phyloP scores from a whole-genome alignment of 35 echinoderm and acorn worm genomes.

The Heliocidaris erythrogramma region DNA sequence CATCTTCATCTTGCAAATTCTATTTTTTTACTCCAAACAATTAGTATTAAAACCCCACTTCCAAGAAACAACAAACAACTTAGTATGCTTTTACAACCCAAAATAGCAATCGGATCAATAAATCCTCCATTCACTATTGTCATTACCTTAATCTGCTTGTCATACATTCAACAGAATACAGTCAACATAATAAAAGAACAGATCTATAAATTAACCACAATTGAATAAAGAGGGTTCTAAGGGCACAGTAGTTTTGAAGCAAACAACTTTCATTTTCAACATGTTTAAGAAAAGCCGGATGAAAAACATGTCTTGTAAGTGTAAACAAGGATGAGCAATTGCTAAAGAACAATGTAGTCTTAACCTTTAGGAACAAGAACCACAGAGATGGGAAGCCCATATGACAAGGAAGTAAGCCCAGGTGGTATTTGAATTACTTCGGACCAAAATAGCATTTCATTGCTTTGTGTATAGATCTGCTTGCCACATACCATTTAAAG shows the following conservation, averaged over 20 bases:
- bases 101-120: not conserved
- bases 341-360: constrained; percentile 17
- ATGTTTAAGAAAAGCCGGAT: not conserved
- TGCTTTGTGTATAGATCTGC: not conserved
- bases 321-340: not conserved
- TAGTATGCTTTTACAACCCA: not conserved
- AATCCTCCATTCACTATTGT: not conserved
- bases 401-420: not conserved
- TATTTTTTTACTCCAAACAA: not conserved
- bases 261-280: not conserved
- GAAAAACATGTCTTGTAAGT: not conserved
- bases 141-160: not conserved
- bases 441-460: not conserved
- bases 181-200: not conserved
- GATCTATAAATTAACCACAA: constrained; percentile 4
- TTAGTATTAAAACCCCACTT: not conserved
- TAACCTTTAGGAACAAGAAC: not conserved
- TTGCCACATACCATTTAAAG: constrained; percentile 2
- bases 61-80: not conserved
- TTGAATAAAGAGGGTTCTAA: not conserved
- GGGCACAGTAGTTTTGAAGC: not conserved
- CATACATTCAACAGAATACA: not conserved
- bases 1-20: not conserved
- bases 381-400: not conserved
- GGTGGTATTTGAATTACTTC: not conserved